phyloP scores from a whole-genome alignment of 2,113 vertebrate genomes.

The Panthera tigris region DNA sequence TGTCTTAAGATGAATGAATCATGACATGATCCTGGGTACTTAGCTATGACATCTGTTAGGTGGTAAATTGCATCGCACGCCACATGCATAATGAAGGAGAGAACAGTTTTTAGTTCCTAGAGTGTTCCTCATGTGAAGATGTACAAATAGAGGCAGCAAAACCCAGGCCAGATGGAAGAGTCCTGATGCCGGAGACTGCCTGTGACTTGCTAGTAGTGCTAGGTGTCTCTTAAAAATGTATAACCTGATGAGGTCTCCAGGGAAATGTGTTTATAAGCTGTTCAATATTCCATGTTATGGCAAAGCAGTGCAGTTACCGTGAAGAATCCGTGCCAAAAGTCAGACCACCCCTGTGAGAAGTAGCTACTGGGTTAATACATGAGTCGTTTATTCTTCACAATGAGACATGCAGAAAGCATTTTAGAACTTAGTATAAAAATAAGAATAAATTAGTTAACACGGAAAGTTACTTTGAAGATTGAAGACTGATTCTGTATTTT shows the following conservation, averaged over 20 bases:
- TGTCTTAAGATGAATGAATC: slow-evolving; percentile 86
- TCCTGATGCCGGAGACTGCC: slow-evolving; percentile 64
- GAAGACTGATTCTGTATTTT: slow-evolving; percentile 47
- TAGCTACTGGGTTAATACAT: neutral
- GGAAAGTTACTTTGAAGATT: slow-evolving; percentile 56
- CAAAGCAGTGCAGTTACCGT: neutral
- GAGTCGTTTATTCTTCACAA: slow-evolving; percentile 30
- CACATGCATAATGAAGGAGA: slow-evolving; percentile 82
- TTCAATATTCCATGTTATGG: slow-evolving; percentile 20
- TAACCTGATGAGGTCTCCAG: slow-evolving; percentile 52
- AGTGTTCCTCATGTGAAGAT: slow-evolving; percentile 71
- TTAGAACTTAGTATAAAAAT: slow-evolving; percentile 44
- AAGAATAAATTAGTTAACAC: slow-evolving; percentile 36
- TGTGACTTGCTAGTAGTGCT: slow-evolving; percentile 57
- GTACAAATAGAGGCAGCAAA: slow-evolving; percentile 64
- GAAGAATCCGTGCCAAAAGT: slow-evolving; percentile 28
- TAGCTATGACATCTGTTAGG: slow-evolving; percentile 85
- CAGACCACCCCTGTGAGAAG: neutral
- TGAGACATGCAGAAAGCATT: neutral
- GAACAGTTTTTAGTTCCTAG: slow-evolving; percentile 77
- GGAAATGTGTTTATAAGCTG: slow-evolving; percentile 32
- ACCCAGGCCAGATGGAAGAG: slow-evolving; percentile 76
- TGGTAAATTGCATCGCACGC: slow-evolving; percentile 79
- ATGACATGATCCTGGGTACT: slow-evolving; percentile 81
- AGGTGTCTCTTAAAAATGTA: slow-evolving; percentile 68